Base-by-base conservation (phyloP, 2,113 vertebrate species). In the Pontoporia blainvillei region DNA sequence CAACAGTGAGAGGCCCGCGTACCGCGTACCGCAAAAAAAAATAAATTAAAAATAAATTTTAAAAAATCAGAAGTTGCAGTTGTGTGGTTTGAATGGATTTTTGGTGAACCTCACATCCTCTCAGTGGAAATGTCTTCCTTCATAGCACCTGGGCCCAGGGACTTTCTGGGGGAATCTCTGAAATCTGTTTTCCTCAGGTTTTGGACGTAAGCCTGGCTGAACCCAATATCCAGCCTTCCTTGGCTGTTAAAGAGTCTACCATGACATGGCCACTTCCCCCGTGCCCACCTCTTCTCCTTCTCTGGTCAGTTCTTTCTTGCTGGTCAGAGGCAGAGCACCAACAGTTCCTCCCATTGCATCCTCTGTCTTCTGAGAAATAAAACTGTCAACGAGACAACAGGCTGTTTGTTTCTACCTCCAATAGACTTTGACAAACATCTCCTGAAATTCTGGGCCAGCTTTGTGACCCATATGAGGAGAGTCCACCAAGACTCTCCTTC, bases 91-190 rank as follows among this genome's bases (percentile, higher is more conserved):
- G 54, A 91, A 89, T 17, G 89, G 54, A 54, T 84, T 94, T 94
- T 57, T n/a, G 52, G 52, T 75, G 41, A 79, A 18, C 44, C 57
- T 78, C 69, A 13, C 41, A 29, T 78, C 29, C 61, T 92, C 41
- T 89, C 20, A 73, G 27, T n/a, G 29, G n/a, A 96, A 89, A 79
- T 6, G n/a, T 39, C 49, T 67, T 86, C 62, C 39, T 81, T 83
- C 72, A 81, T 0, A 71, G 49, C 34, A 81, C n/a, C 9, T 78
- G 72, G 75, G 36, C n/a, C 34, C 46, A 36, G 71, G 41, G 46
- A 75, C 93, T 82, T 93, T 94, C 91, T 83, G 39, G 11, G 62
- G 41, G 81, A 94, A 82, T 61, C 52, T 84, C 57, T 85, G 69
- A 91, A 64, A 57, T 85, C 46, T 89, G 41, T 86, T 82, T 76